phyloP scores from a whole-genome alignment of 2,113 vertebrate species.

The Ovis canadensis region DNA sequence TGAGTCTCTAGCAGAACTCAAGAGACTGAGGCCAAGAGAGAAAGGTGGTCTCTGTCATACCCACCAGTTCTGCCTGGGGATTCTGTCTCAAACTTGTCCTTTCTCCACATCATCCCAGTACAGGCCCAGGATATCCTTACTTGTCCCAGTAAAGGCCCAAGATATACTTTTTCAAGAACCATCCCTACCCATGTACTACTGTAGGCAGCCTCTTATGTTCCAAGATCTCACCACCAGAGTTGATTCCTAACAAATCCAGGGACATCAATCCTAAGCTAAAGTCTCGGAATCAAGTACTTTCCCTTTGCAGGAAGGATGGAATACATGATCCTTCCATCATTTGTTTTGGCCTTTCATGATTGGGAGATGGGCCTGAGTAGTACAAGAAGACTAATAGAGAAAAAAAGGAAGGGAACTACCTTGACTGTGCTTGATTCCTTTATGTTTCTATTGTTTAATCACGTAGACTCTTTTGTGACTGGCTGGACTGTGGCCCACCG shows the following conservation, averaged over 20 bases:
- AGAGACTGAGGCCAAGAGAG: neutral
- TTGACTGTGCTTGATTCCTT: neutral
- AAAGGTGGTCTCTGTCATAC: neutral
- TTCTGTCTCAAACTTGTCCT: neutral
- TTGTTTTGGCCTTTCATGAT: neutral
- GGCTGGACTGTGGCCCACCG: neutral
- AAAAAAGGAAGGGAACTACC: neutral
- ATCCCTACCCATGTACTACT: neutral
- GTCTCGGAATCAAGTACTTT: neutral
- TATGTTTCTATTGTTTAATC: neutral
- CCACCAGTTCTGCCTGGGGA: no score
- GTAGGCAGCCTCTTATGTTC: neutral
- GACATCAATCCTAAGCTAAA: neutral
- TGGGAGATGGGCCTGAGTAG: neutral
- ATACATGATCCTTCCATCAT: neutral
- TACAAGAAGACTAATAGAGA: neutral
- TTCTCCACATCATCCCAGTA: neutral
- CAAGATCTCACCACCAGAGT: neutral
- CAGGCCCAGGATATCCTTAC: no score
- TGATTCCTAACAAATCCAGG: neutral
- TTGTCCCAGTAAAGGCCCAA: fast-evolving
- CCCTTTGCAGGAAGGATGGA: neutral
- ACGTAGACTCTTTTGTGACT: neutral
- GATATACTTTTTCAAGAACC: neutral
- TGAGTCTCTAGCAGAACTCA: neutral